Base-by-base conservation (phyloP, 1,140 invertebrate species). In the Latrodectus geometricus region DNA sequence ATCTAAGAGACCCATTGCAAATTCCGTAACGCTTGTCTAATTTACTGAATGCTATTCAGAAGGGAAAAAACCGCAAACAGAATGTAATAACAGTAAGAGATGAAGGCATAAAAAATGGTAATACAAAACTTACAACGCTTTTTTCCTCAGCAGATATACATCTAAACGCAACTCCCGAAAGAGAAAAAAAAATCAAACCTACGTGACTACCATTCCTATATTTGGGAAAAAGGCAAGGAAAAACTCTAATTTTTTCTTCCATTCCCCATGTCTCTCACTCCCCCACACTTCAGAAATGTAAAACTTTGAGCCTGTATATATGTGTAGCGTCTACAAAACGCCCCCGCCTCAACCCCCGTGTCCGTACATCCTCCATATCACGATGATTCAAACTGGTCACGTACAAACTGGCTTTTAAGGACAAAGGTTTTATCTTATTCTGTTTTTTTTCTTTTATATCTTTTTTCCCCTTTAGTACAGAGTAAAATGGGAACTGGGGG, bases 321-420 rank as follows among this genome's bases (percentile, higher is more conserved):
- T 61, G 49, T 65, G 72, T 83, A 52, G 68, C 20, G 54, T 83
- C 54, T 83, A 83, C 81, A 83, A 83, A 83, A 75, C 65, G 54
- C 81, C 73, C 9, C 61, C 35, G 35, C 5, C 35, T 68, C 61
- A 48, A 14, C 5, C 66, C 66, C 17, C n/a, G 66, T 14, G 68
- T 70, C 78, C 20, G 35, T 35, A 35, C 35, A 66, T 66, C 8
- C 20, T 11, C 65, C 17, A 7, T 23, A 70, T 77, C 9, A 23
- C 54, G 20, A 68, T 75, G 61, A 76, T 84, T 17, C 56, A 84
- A 75, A 75, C 82, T 76, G n/a, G 82, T 84, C 82, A 84, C 82
- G 82, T 84, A 76, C 73, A 17, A 76, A 75, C 56, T 76, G 69
- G 72, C 82, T 84, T 84, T 84, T 84, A 84, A 84, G 82, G 69